Evolutionary conservation across 2,888 invertebrate species (phyloP).

Genomic region (Acrobasis suavella): DNA sequence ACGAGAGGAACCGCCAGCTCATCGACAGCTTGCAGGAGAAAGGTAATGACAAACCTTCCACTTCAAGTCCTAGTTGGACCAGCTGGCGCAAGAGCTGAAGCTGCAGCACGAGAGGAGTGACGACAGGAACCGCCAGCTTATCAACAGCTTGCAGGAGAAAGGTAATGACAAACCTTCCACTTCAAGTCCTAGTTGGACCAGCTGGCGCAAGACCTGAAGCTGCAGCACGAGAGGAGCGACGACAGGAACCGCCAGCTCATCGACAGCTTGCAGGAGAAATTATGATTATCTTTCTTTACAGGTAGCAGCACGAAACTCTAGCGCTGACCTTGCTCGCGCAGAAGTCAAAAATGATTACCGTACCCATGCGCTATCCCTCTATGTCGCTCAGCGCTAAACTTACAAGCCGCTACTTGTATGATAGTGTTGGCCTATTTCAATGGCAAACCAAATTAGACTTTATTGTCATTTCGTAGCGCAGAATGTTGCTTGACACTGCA

Average conservation of each 20-base stretch:
- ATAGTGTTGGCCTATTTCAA: background rate
- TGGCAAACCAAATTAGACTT: too few relatives aligned
- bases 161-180: constrained; percentile 28
- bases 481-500: too few relatives aligned
- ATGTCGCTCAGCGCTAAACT: too few relatives aligned
- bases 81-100: constrained; percentile 40
- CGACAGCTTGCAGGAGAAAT: constrained; percentile 41
- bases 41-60: constrained; percentile 29
- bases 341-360: too few relatives aligned
- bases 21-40: constrained; percentile 42
- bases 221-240: constrained; percentile 33
- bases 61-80: too few relatives aligned
- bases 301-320: too few relatives aligned
- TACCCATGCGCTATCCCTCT: too few relatives aligned
- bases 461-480: too few relatives aligned
- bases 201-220: constrained; percentile 39
- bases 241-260: constrained; percentile 35
- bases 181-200: constrained; percentile 6
- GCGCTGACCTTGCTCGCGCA: too few relatives aligned
- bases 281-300: too few relatives aligned
- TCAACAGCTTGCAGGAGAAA: constrained; percentile 42
- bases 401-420: too few relatives aligned
- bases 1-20: constrained; percentile 33
- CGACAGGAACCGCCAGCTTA: constrained; percentile 32
- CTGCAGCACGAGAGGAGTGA: constrained; percentile 34